Evolutionary conservation across 2,797 vertebrate genomes (phyloP).

Genomic region (Microchirus variegatus): DNA sequence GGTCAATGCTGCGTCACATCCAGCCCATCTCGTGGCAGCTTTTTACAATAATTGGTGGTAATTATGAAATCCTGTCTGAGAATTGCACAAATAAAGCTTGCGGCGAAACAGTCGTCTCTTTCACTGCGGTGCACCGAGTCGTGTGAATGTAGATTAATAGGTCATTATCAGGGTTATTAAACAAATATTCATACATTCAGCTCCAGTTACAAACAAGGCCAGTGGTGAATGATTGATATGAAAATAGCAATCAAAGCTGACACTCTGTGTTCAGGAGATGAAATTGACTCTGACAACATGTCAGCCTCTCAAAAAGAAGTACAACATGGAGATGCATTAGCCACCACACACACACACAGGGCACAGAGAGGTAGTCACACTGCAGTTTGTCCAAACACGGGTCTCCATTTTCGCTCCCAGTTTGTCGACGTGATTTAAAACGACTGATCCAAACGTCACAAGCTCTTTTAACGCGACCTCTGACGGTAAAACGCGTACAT

Average conservation of each 20-base stretch:
- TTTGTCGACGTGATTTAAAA: conserved; percentile 36
- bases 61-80: conserved; percentile 61
- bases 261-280: conserved; percentile 22
- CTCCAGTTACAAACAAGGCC: conserved; percentile 43
- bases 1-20: conserved; percentile 20
- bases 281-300: conserved; percentile 50
- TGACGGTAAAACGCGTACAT: conserved; percentile 14
- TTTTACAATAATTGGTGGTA: conserved; percentile 56
- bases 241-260: conserved; percentile 50
- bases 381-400: conserved; percentile 6
- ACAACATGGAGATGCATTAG: conserved; percentile 26
- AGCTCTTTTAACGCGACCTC: conserved; percentile 4
- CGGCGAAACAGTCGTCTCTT: conserved; percentile 42
- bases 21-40: conserved; percentile 36
- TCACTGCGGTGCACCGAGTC: conserved; percentile 14
- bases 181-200: conserved; percentile 41
- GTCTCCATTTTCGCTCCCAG: conserved; percentile 5
- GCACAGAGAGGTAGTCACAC: not conserved
- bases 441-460: conserved; percentile 29
- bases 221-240: conserved; percentile 34
- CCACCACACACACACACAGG: not conserved
- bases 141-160: conserved; percentile 42
- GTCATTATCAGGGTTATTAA: conserved; percentile 55
- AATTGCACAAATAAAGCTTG: conserved; percentile 51
- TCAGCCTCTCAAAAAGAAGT: conserved; percentile 18